phyloP scores from a whole-genome alignment of 2,888 invertebrate species.

The Ophonus ardosiacus region DNA sequence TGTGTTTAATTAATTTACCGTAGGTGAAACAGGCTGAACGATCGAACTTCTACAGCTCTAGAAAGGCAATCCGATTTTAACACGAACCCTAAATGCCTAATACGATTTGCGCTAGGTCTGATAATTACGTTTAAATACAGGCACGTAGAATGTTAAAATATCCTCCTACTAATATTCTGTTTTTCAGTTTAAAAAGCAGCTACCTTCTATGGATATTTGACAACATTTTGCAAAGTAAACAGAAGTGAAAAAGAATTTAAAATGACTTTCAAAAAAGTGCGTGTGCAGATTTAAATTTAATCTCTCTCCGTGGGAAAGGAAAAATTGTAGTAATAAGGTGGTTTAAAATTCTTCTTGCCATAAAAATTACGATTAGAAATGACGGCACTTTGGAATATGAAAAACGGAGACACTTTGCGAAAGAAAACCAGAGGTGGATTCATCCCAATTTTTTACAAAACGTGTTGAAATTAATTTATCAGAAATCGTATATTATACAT shows the following conservation, averaged over 20 bases:
- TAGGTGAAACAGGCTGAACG: too few relatives aligned
- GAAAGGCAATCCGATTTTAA: too few relatives aligned
- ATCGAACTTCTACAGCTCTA: too few relatives aligned
- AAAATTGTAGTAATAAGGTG: slow-evolving; percentile 44
- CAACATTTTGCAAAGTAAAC: slow-evolving; percentile 4
- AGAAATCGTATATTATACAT: too few relatives aligned
- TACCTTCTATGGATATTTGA: background rate
- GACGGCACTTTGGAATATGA: slow-evolving; percentile 56
- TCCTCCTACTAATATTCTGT: too few relatives aligned
- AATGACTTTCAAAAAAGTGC: background rate
- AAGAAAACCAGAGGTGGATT: background rate
- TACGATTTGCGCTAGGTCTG: too few relatives aligned
- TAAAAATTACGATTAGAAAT: slow-evolving; percentile 58
- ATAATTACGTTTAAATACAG: too few relatives aligned
- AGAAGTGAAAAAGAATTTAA: slow-evolving; percentile 9
- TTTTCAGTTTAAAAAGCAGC: too few relatives aligned
- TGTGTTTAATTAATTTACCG: too few relatives aligned
- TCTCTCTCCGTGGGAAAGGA: slow-evolving; percentile 32
- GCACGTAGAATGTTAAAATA: too few relatives aligned
- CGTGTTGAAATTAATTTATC: too few relatives aligned
- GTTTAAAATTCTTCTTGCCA: slow-evolving; percentile 59
- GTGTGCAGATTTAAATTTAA: slow-evolving; percentile 54
- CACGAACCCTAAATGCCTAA: too few relatives aligned
- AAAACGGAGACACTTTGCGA: background rate
- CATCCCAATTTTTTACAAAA: background rate